Conservation (phyloP, 2,113 vertebrate genomes). For the Serilophus lunatus region DNA sequence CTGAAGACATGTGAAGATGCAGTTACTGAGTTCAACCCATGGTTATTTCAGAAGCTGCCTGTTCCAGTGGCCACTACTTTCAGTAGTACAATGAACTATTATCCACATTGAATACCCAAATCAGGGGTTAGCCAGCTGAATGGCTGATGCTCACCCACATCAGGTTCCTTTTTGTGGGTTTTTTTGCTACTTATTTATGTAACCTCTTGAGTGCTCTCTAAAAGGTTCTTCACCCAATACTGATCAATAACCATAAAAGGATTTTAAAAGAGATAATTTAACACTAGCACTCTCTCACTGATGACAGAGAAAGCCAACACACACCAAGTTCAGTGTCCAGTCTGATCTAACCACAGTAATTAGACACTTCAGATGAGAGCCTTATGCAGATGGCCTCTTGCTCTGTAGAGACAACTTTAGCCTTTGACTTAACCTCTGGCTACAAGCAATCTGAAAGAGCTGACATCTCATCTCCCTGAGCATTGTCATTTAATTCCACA, state of each 20-base stretch:
- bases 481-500: not conserved
- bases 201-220: not conserved
- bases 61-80: not conserved
- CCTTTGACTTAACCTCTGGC: constrained; percentile 19
- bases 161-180: not conserved
- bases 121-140: not conserved
- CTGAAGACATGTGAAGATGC: not conserved
- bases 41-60: not conserved
- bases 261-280: not conserved
- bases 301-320: not conserved
- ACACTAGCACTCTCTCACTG: not conserved
- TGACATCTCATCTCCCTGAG: not conserved
- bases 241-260: not conserved
- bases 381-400: not conserved
- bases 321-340: not conserved
- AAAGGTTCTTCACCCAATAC: not conserved
- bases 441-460: not conserved
- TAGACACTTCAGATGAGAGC: not conserved
- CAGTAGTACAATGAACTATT: not conserved
- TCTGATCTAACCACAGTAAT: not conserved
- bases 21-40: not conserved
- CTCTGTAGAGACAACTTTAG: not conserved
- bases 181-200: not conserved
- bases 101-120: not conserved
- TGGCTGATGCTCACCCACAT: not conserved